Evolutionary conservation across 2,888 invertebrate genomes (phyloP).

Genomic region (Deilephila elpenor): DNA sequence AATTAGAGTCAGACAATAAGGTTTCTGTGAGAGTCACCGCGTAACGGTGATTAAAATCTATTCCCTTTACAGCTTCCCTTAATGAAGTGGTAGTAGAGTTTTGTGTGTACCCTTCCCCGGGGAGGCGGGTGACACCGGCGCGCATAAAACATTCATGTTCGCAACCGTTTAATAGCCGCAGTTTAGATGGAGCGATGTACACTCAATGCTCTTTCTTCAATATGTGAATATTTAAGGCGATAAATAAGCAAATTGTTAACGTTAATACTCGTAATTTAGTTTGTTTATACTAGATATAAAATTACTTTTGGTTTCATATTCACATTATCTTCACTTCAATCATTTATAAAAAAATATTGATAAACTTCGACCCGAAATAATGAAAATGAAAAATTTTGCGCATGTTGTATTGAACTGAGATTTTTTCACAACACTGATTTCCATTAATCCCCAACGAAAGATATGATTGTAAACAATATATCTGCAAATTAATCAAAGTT

Average conservation of each 20-base stretch:
- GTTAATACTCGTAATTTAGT: background rate
- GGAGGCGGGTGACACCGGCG: constrained; percentile 66
- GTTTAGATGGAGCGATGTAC: constrained; percentile 57
- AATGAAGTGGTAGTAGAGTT: constrained; percentile 80
- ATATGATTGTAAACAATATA: constrained; percentile 80
- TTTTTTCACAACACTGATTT: background rate
- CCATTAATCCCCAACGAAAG: constrained; percentile 41
- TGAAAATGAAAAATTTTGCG: background rate
- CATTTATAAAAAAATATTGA: too few species aligned
- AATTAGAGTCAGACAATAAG: constrained; percentile 61
- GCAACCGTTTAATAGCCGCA: constrained; percentile 74
- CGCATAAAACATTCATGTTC: constrained; percentile 76
- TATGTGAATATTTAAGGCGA: background rate
- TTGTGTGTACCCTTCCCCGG: constrained; percentile 65
- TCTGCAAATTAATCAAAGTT: constrained; percentile 84
- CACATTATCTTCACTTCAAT: too few species aligned
- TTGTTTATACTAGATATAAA: background rate
- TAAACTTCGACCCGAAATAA: too few species aligned
- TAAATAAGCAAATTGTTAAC: background rate
- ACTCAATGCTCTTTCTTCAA: constrained; percentile 3
- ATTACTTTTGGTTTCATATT: background rate
- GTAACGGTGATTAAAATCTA: constrained; percentile 78
- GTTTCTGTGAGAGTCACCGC: constrained; percentile 57
- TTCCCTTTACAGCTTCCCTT: constrained; percentile 70
- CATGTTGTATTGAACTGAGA: too few species aligned